Evolutionary conservation across 2,888 invertebrate species (phyloP).

Genomic region (Chloroclystis v-ata): DNA sequence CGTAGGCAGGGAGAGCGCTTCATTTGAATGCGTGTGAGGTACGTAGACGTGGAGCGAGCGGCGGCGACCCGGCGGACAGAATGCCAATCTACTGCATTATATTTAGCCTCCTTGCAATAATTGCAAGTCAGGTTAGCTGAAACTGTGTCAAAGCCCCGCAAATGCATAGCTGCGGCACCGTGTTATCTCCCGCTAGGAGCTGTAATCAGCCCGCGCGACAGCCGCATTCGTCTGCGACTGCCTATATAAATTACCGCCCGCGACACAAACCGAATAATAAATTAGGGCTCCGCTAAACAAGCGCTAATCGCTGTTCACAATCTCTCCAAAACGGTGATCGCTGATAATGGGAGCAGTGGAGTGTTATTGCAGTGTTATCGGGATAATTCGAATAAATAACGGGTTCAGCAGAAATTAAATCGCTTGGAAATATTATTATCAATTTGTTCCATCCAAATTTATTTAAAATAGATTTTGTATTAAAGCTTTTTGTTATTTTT

Average conservation of each 20-base stretch:
- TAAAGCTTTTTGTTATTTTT: too few species aligned
- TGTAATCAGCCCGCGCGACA: slow-evolving; percentile 39
- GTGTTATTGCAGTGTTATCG: slow-evolving; percentile 33
- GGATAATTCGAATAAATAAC: slow-evolving; percentile 24
- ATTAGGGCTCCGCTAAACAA: slow-evolving; percentile 36
- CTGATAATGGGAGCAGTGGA: slow-evolving; percentile 34
- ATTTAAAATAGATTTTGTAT: background rate
- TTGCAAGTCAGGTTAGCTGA: slow-evolving; percentile 52
- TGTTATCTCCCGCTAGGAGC: slow-evolving; percentile 36
- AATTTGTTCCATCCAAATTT: slow-evolving; percentile 3
- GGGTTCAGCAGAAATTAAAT: slow-evolving; percentile 15
- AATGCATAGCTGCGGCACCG: slow-evolving; percentile 31
- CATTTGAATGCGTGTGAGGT: slow-evolving; percentile 64
- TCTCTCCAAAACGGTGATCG: slow-evolving; percentile 36
- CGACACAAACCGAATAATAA: slow-evolving; percentile 43
- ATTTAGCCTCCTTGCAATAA: slow-evolving; percentile 62
- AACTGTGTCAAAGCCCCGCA: slow-evolving; percentile 53
- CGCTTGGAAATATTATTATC: slow-evolving; percentile 15
- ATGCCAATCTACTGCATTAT: slow-evolving; percentile 64
- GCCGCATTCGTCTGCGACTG: slow-evolving; percentile 41
- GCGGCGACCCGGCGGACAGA: slow-evolving; percentile 39
- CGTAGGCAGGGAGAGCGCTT: slow-evolving; percentile 57
- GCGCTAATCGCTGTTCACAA: slow-evolving; percentile 37
- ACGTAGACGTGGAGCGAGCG: slow-evolving; percentile 45
- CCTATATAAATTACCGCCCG: slow-evolving; percentile 38